These are phyloP conservation scores for Yponomeuta cagnagella DNA, from an alignment of 2,888 invertebrate genomes.

Conservation along the genomic window DNA sequence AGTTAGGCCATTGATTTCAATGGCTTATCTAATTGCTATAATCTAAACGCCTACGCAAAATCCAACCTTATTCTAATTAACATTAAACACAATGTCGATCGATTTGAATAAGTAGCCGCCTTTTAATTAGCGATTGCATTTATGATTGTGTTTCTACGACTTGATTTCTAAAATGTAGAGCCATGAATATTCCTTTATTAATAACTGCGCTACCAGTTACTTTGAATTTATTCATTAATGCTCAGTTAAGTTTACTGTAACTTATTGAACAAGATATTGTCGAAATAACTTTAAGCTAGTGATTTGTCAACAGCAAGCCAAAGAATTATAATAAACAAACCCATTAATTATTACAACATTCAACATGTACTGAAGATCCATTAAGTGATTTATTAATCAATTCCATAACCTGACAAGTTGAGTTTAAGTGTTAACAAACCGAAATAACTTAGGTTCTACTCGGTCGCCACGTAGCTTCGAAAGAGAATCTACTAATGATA, in stretches of 20 bases:
- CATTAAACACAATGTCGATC: conserved; percentile 11
- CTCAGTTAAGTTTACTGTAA: neutral
- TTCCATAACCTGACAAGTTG: neutral
- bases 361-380: neutral
- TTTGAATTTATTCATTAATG: neutral
- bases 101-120: neutral
- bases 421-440: conserved; percentile 24
- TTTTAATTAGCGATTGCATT: conserved; percentile 8
- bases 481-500: too few species aligned
- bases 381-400: neutral
- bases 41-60: neutral
- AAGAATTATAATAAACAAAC: neutral
- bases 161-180: neutral
- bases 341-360: neutral
- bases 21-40: neutral
- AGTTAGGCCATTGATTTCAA: neutral
- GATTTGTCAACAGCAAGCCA: neutral
- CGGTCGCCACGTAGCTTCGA: neutral
- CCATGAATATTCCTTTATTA: conserved; percentile 5
- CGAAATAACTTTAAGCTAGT: neutral
- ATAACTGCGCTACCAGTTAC: neutral
- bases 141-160: conserved; percentile 1
- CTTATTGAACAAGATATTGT: neutral
- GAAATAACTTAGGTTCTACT: conserved; percentile 32
- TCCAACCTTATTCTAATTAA: conserved; percentile 3